phyloP scores from a whole-genome alignment of 2,888 invertebrate species.

The Aricia artaxerxes region DNA sequence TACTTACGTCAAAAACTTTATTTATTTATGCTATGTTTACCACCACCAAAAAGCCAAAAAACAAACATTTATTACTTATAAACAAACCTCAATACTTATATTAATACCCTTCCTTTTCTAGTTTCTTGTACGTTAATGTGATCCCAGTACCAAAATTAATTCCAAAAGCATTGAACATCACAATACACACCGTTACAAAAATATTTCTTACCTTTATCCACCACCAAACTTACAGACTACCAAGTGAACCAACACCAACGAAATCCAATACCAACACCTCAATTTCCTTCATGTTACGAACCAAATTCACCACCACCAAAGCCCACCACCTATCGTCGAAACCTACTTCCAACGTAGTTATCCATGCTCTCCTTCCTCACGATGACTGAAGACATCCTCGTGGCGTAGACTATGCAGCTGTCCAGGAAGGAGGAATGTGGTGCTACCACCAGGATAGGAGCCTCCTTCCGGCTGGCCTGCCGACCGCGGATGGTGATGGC shows the following conservation, averaged over 20 bases:
- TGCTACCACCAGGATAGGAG: constrained; percentile 91
- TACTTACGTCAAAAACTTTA: no score
- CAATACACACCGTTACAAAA: no score
- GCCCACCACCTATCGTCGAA: constrained; percentile 43
- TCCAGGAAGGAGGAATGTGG: constrained; percentile 95
- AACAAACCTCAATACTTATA: no score
- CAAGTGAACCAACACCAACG: constrained; percentile 29
- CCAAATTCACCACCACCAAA: neutral
- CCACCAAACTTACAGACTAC: neutral
- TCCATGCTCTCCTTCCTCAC: constrained; percentile 90
- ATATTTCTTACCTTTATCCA: no score
- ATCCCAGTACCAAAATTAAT: no score
- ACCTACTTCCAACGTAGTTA: constrained; percentile 94
- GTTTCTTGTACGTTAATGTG: no score
- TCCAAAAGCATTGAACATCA: no score
- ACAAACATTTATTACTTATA: no score
- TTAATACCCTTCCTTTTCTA: no score
- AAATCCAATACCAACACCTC: neutral
- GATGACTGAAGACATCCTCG: constrained; percentile 91
- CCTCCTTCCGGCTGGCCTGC: constrained; percentile 87
- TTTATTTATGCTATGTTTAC: no score
- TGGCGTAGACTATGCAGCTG: constrained; percentile 90
- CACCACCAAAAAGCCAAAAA: no score
- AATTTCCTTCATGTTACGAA: no score
- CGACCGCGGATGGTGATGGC: constrained; percentile 87